Evolutionary conservation across 2,113 vertebrate genomes (phyloP).

Genomic region (Lycocorax pyrrhopterus): DNA sequence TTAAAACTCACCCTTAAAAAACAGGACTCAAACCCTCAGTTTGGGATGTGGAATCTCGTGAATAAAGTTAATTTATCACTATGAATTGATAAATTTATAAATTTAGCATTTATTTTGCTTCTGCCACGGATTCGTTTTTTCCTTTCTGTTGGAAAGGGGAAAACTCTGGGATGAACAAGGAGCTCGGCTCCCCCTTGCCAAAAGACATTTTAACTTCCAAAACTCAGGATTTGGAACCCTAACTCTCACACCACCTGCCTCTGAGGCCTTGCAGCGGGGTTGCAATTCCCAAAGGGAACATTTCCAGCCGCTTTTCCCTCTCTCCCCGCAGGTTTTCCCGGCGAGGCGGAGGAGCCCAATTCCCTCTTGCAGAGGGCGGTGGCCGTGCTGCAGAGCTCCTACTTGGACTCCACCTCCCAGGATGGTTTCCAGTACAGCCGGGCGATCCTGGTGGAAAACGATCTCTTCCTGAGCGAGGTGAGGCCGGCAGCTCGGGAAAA

Average conservation of each 20-base stretch:
- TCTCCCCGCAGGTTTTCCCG: constrained; percentile 68
- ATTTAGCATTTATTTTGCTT: not conserved
- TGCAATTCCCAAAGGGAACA: not conserved
- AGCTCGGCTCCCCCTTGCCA: not conserved
- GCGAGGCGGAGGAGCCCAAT: constrained; percentile 55
- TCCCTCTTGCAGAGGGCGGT: constrained; percentile 65
- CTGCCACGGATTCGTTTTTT: not conserved
- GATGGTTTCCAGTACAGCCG: constrained; percentile 78
- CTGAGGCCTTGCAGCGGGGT: not conserved
- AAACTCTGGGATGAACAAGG: not conserved
- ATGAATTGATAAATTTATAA: rapidly evolving
- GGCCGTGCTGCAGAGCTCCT: constrained; percentile 74
- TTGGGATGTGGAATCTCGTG: not conserved
- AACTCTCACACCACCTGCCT: not conserved
- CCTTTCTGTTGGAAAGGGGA: not conserved
- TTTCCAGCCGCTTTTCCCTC: not conserved
- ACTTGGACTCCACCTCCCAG: constrained; percentile 77
- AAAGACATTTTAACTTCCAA: not conserved
- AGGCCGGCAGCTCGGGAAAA: too few relatives aligned
- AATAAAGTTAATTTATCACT: not conserved
- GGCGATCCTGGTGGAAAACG: constrained; percentile 78
- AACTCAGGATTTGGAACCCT: not conserved
- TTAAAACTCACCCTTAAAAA: not conserved
- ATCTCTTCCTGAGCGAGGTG: constrained; percentile 76
- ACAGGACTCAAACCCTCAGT: not conserved